Conservation (phyloP, 2,888 invertebrate species). For the Nasonia oneida region DNA sequence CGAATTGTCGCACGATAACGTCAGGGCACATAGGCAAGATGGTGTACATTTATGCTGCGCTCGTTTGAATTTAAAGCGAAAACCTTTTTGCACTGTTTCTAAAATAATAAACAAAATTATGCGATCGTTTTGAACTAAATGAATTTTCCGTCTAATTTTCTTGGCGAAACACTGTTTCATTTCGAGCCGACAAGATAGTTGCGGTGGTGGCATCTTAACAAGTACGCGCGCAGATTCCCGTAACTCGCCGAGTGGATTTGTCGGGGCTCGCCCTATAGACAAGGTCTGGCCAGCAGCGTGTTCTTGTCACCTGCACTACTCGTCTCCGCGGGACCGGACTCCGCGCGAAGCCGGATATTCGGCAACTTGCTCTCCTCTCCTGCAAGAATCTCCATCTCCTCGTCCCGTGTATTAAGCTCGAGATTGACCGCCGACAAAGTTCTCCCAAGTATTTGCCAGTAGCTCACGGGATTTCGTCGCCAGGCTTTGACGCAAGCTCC, state of each 20-base stretch:
- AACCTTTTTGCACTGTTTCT: too few relatives aligned
- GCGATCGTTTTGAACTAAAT: too few relatives aligned
- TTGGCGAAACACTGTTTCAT: neutral
- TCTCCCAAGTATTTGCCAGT: neutral
- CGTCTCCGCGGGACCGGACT: conserved; percentile 27
- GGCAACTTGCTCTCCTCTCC: conserved; percentile 21
- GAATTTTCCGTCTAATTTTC: neutral
- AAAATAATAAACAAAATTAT: too few relatives aligned
- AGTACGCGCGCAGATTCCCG: conserved; percentile 16
- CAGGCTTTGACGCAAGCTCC: too few relatives aligned
- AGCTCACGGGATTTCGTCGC: too few relatives aligned
- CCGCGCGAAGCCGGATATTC: neutral
- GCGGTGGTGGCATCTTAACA: conserved; percentile 4
- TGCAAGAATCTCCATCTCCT: neutral
- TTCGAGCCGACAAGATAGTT: neutral
- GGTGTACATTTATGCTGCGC: neutral
- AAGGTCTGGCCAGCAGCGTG: neutral
- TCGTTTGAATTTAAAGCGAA: too few relatives aligned
- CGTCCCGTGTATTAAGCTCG: neutral
- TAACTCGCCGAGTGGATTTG: conserved; percentile 18
- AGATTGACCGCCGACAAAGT: conserved; percentile 9
- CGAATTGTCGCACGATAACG: conserved; percentile 27
- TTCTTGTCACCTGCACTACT: conserved; percentile 39
- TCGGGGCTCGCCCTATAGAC: neutral
- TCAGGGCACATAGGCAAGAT: neutral